Evolutionary conservation across 2,888 invertebrate genomes (phyloP), one percentile per base, ranked within the genome.

Genomic region (Drosophila macrospina): DNA sequence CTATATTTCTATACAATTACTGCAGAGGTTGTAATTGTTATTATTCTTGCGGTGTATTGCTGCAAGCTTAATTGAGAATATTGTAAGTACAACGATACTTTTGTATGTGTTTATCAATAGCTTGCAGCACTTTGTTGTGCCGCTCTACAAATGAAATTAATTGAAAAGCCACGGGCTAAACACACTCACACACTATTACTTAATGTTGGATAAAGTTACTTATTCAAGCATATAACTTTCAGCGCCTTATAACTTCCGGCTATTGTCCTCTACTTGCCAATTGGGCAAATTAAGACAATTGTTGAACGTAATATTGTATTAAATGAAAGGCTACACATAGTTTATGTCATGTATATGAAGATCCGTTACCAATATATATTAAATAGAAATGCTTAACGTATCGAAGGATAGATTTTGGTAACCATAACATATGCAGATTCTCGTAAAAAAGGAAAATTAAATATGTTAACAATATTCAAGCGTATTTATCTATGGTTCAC

Each of bases 61-160:
- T 86, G 81, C 73, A 72, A 77, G 72, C 85, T 86, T 87, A 86
- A 86, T 86, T 86, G 85, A 83, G 87, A 87, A 86, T 86, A 86
- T 84, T 86, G 80, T 80, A 80, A 83, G 73, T 74, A 75, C 67
- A 71, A 57, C 41, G 44, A 16, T 56, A 42, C 60, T 41, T 45
- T 39, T 47, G 57, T 65, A 62, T 81, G 68, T 77, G 74, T 78
- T 78, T 69, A 66, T 75, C 63, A 65, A 71, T 72, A 64, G 78
- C 86, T 70, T 48, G 68, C 67, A 65, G 83, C 80, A 60, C 71
- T 66, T 57, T 71, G 67, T 70, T 82, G 85, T 67, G 70, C 60
- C 79, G 52, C 70, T 68, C 72, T 61, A 73, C 69, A 86, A 83
- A 83, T 86, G 76, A 86, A 84, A 84, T 84, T 86, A 84, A 84